A percentile compares a stretch with the other conserved stretches of the same genome.
These are phyloP conservation scores for Ceyx margarethae DNA, from an alignment of 2,113 vertebrate species.

Conservation along the genomic window DNA sequence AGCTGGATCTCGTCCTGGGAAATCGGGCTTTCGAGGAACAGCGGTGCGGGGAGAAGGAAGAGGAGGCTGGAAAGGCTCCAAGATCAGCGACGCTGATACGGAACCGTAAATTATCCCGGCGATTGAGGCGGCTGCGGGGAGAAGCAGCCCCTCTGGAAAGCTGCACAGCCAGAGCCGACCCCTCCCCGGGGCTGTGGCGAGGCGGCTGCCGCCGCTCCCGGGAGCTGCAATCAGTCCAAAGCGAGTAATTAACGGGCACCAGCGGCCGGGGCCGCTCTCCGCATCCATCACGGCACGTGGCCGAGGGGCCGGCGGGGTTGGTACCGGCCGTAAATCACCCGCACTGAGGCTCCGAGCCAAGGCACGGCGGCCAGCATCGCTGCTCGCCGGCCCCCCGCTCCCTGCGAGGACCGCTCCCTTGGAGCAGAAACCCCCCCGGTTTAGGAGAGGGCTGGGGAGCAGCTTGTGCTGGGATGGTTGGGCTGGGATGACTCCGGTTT, in stretches of 20 bases:
- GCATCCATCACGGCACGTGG: neutral
- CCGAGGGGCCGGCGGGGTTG: neutral
- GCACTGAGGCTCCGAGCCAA: neutral
- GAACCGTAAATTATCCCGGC: conserved; percentile 44
- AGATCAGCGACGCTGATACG: conserved; percentile 38
- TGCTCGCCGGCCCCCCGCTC: accelerated
- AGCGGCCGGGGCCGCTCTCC: neutral
- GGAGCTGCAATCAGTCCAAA: neutral
- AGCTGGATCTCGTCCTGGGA: neutral
- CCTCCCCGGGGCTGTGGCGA: neutral
- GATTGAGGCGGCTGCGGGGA: neutral
- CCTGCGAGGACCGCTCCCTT: no score
- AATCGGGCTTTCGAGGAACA: conserved; percentile 50
- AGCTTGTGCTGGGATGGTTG: accelerated
- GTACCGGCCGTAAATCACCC: neutral
- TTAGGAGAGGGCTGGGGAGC: neutral
- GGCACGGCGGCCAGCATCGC: accelerated
- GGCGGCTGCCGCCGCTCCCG: neutral
- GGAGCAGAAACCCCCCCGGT: accelerated
- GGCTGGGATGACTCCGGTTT: neutral
- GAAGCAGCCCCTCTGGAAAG: neutral
- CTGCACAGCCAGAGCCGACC: neutral
- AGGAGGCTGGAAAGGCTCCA: conserved; percentile 56
- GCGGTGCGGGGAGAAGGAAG: conserved; percentile 16
- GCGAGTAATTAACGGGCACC: neutral